phyloP scores from a whole-genome alignment of 1,140 invertebrate genomes.

The Micrasema longulum region DNA sequence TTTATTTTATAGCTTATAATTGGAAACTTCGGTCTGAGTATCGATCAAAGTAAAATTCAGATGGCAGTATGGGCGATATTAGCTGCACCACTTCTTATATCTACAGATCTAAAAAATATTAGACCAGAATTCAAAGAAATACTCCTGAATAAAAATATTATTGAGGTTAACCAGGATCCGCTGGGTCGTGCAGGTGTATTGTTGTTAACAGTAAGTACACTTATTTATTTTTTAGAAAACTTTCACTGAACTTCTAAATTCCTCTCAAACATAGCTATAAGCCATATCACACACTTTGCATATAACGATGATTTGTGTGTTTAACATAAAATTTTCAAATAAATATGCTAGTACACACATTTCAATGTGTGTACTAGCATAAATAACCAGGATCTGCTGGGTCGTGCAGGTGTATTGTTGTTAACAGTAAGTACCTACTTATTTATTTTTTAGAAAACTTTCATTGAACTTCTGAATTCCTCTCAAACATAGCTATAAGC shows the following conservation, averaged over 20 bases:
- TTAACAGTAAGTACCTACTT: slow-evolving; percentile 59
- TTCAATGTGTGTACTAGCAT: too few species aligned
- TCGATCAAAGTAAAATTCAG: slow-evolving; percentile 83
- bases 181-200: slow-evolving; percentile 76
- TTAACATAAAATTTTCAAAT: too few species aligned
- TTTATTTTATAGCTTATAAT: slow-evolving; percentile 74
- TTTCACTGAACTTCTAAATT: too few species aligned
- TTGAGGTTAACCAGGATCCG: slow-evolving; percentile 84
- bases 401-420: slow-evolving; percentile 73
- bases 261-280: too few species aligned
- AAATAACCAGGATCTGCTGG: slow-evolving; percentile 87
- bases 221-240: too few species aligned
- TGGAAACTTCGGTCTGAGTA: slow-evolving; percentile 86
- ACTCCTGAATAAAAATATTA: slow-evolving; percentile 75
- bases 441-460: too few species aligned
- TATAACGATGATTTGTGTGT: too few species aligned
- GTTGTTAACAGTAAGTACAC: slow-evolving; percentile 62
- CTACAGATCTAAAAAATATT: slow-evolving; percentile 79
- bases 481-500: too few species aligned
- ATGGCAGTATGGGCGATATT: slow-evolving; percentile 90
- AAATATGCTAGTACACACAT: too few species aligned
- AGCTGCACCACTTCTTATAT: slow-evolving; percentile 89
- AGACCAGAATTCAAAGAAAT: slow-evolving; percentile 76
- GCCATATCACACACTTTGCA: too few species aligned
- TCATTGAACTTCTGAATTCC: too few species aligned